Conservation (phyloP, 2,888 invertebrate genomes). For the Hydrotaea diabolus region DNA sequence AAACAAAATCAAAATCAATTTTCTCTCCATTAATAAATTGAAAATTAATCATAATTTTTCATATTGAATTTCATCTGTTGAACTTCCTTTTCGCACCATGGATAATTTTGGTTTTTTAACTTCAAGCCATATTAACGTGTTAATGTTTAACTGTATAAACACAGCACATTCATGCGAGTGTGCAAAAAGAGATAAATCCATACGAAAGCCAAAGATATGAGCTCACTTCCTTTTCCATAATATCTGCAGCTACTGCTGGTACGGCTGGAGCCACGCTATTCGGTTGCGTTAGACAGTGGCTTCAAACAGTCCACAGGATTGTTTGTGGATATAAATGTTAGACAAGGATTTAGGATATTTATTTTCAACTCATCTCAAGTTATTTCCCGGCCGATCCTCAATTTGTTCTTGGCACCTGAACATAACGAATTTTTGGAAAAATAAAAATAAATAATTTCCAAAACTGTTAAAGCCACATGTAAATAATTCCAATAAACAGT, state of each 20-base stretch:
- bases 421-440: too few relatives aligned
- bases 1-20: slow-evolving; percentile 16
- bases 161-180: neutral
- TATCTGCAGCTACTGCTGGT: slow-evolving; percentile 50
- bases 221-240: slow-evolving; percentile 52
- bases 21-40: slow-evolving; percentile 26
- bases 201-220: slow-evolving; percentile 1
- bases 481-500: too few relatives aligned
- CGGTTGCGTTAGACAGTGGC: neutral
- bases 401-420: too few relatives aligned
- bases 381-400: too few relatives aligned
- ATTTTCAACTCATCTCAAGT: too few relatives aligned
- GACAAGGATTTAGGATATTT: too few relatives aligned
- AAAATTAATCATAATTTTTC: slow-evolving; percentile 46
- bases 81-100: slow-evolving; percentile 36
- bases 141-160: slow-evolving; percentile 41
- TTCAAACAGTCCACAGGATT: too few relatives aligned
- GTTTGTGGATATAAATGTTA: too few relatives aligned
- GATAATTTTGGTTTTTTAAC: slow-evolving; percentile 2
- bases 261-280: neutral
- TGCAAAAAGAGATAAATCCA: slow-evolving; percentile 5
- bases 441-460: too few relatives aligned
- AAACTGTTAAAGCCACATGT: too few relatives aligned
- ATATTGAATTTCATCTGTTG: slow-evolving; percentile 35
- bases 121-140: slow-evolving; percentile 48